Conservation (phyloP, 2,888 invertebrate genomes). For the Rhynchonema sp. region DNA sequence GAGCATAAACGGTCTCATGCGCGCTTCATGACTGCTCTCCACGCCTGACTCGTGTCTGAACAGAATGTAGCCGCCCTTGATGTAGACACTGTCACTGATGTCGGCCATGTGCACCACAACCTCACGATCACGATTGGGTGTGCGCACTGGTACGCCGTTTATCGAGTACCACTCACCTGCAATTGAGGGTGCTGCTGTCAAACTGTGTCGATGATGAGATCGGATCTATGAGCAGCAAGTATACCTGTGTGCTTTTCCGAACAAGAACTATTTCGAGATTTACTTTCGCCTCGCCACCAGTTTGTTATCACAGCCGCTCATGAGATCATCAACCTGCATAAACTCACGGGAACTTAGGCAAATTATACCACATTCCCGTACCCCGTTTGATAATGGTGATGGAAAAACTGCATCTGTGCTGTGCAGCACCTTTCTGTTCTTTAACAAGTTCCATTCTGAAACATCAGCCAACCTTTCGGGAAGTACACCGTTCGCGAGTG, state of each 20-base stretch:
- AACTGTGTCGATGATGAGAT: no score
- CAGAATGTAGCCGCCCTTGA: not conserved
- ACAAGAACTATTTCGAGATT: not conserved
- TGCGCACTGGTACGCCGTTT: no score
- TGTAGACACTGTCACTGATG: not conserved
- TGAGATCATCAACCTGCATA: no score
- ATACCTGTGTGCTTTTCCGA: not conserved
- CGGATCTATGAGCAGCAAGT: no score
- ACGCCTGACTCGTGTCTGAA: not conserved
- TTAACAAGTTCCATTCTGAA: not conserved
- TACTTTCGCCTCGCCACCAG: not conserved
- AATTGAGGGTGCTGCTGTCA: not conserved
- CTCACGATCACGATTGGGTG: no score
- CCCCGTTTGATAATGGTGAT: no score
- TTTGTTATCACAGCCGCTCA: no score
- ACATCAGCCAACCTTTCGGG: not conserved
- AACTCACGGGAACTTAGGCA: no score
- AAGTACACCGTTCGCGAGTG: not conserved
- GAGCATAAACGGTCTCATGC: not conserved
- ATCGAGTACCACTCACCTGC: not conserved
- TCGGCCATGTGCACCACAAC: not conserved
- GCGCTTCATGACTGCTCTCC: not conserved
- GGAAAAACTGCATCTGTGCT: no score
- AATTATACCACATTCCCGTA: no score
- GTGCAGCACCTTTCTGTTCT: no score